These are phyloP conservation scores for Campoletis raptor DNA, from an alignment of 2,888 invertebrate species.

Conservation along the genomic window DNA sequence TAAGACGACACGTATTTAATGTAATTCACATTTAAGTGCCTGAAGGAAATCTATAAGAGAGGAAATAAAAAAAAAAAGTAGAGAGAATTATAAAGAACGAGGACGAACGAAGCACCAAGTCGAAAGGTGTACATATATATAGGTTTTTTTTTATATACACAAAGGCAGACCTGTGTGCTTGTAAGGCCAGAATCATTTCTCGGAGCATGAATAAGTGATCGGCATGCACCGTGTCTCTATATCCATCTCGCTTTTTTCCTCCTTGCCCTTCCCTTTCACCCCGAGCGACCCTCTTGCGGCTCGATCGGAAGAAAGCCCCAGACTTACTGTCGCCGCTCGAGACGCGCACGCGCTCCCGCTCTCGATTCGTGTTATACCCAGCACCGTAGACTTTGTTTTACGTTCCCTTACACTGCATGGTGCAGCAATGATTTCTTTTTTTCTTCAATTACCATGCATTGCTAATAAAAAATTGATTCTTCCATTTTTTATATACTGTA, in stretches of 20 bases:
- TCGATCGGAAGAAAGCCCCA: slow-evolving; percentile 47
- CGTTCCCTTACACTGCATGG: slow-evolving; percentile 20
- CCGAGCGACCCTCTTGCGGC: slow-evolving; percentile 56
- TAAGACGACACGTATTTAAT: slow-evolving; percentile 38
- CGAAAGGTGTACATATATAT: slow-evolving; percentile 20
- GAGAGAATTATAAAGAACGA: slow-evolving; percentile 48
- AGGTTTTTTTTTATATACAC: not conserved
- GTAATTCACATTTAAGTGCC: slow-evolving; percentile 34
- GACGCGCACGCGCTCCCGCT: slow-evolving; percentile 46
- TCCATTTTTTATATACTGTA: not conserved
- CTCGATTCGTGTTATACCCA: slow-evolving; percentile 2
- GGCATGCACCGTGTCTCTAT: slow-evolving; percentile 70
- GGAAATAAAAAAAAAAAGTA: slow-evolving; percentile 48
- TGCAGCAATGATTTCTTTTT: not conserved
- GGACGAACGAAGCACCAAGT: slow-evolving; percentile 40
- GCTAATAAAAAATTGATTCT: not conserved
- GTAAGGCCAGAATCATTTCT: slow-evolving; percentile 80
- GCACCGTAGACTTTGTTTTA: slow-evolving; percentile 28
- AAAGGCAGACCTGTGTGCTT: slow-evolving; percentile 37
- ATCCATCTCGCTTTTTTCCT: slow-evolving; percentile 42
- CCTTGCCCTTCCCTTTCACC: not conserved
- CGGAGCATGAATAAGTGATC: slow-evolving; percentile 82
- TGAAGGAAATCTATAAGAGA: slow-evolving; percentile 41
- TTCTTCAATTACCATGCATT: not conserved
- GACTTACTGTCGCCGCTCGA: slow-evolving; percentile 67